Conservation (phyloP, 2,797 vertebrate genomes). For the Enteromius afrohamiltoni region DNA sequence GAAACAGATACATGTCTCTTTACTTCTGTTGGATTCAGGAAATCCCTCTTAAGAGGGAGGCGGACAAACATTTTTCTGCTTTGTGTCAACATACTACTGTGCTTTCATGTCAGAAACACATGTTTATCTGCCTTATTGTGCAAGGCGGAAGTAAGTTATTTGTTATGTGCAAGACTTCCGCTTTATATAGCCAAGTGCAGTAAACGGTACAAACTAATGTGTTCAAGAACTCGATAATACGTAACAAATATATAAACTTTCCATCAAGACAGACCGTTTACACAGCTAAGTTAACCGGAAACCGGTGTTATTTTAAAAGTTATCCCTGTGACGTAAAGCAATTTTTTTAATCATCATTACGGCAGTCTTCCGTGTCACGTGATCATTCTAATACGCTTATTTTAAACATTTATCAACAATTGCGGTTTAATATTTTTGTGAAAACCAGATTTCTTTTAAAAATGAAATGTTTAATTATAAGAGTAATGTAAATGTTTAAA, state of each 20-base stretch:
- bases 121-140: background rate
- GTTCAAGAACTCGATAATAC: background rate
- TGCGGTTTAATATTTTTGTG: no score
- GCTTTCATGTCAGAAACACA: background rate
- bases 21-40: constrained; percentile 15
- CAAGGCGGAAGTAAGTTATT: background rate
- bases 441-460: no score
- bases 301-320: no score
- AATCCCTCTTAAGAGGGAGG: constrained; percentile 37
- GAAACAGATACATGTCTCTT: no score
- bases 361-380: background rate
- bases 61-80: constrained; percentile 20
- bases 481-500: background rate
- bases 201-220: background rate
- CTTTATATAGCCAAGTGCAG: background rate
- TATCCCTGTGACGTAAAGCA: background rate
- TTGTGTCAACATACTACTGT: constrained; percentile 5
- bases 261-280: background rate
- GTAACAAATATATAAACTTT: background rate
- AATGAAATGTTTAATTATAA: no score
- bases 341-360: background rate
- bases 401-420: background rate
- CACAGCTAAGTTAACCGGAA: background rate
- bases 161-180: background rate
- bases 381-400: background rate